Evolutionary conservation across 2,113 vertebrate species (phyloP), one percentile per base, ranked within the genome.

Genomic region (Columbina picui): DNA sequence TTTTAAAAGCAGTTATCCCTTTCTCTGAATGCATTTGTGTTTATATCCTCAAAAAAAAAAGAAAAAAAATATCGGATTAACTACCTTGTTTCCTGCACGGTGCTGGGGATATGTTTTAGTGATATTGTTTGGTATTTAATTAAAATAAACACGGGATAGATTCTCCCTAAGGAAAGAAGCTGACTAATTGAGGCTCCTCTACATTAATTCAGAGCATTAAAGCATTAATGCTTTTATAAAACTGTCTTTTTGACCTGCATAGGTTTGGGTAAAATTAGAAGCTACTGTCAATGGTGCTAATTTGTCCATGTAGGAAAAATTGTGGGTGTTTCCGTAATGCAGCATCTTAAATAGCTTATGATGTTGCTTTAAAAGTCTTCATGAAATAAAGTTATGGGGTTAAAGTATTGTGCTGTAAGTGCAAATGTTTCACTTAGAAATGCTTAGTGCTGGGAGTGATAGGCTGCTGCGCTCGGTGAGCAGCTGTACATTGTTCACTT

Each of bases 61-160:
- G 61, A 59, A 67, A 71, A 50, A 60, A 67, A 71, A 50, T 56
- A 13, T 8, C 1, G 5, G 32, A 77, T 90, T 83, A 96, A 60
- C 63, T 84, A 14, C 29, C 10, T 89, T 59, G 63, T 70, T 92
- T 89, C 52, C 50, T 25, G 6, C 38, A 5, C 6, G 0, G 30
- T 64, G 45, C 32, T 0, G 0, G 45, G 59, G 36, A 47, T 84
- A 59, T 80, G 39, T 47, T 93, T 93, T 80, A 75, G 86, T 93
- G 89, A 29, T 64, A 75, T 83, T 61, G 53, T 95, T 90, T 85
- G 73, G 56, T 83, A 74, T 87, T 91, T 96, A 95, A 93, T 82
- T 91, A 73, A 83, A 92, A 79, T 71, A 85, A 84, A 75, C 79
- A 77, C 2, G 73, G 70, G 30, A 81, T 49, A 84, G 36, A 77